These are phyloP conservation scores for Zygogramma bicolorata DNA, from an alignment of 2,888 invertebrate genomes.

Conservation along the genomic window DNA sequence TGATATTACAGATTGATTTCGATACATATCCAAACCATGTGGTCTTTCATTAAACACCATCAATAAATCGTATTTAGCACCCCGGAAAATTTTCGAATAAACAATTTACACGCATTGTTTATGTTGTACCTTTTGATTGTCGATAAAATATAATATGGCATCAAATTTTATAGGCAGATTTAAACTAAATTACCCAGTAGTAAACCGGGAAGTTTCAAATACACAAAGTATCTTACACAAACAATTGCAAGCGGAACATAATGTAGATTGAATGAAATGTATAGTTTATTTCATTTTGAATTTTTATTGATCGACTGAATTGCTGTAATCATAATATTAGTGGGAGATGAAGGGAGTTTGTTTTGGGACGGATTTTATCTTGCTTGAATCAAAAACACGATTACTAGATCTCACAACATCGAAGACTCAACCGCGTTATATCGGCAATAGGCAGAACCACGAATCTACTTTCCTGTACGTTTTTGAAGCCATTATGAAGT, in stretches of 20 bases:
- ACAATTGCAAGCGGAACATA: conserved; percentile 22
- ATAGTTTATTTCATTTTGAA: conserved; percentile 23
- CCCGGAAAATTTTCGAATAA: conserved; percentile 21
- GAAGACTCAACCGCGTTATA: too few relatives aligned
- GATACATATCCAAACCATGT: not conserved
- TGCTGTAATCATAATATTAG: conserved; percentile 21
- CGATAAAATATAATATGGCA: conserved; percentile 53
- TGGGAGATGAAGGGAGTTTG: not conserved
- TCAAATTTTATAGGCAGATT: conserved; percentile 51
- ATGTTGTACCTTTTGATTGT: conserved; percentile 46
- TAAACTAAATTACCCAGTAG: conserved; percentile 44
- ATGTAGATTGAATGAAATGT: conserved; percentile 19
- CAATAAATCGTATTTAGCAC: conserved; percentile 22
- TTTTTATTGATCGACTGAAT: conserved; percentile 24
- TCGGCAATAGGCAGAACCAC: too few relatives aligned
- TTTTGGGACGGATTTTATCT: not conserved
- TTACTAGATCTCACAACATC: too few relatives aligned
- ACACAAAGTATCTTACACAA: conserved; percentile 45
- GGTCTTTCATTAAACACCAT: not conserved
- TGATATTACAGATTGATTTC: too few relatives aligned
- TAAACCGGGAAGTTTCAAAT: conserved; percentile 42
- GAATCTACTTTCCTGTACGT: too few relatives aligned
- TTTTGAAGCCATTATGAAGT: too few relatives aligned
- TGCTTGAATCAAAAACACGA: not conserved
- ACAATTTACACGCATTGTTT: conserved; percentile 27